Base-by-base conservation (phyloP, 2,113 vertebrate species). In the Xenopus borealis region DNA sequence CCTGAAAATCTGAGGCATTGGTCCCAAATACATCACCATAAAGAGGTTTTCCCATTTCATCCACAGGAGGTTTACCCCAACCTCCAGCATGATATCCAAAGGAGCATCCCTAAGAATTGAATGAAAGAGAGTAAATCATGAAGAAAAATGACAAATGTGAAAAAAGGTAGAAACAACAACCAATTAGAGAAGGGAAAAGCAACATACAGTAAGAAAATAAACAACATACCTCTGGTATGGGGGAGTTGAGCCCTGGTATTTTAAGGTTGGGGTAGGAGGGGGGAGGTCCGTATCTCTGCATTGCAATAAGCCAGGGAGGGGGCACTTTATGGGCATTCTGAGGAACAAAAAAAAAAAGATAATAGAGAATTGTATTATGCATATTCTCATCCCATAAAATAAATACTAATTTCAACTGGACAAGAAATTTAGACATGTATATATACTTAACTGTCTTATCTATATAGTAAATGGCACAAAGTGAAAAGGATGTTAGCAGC, bases 251-350 rank as follows among this genome's bases (percentile, higher is more conserved):
- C 30, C 95, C 95, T 0, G 94, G 95, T 78, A 97, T 96, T 83
- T 95, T 96, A 57, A 97, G 90, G 78, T 95, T 97, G 14, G 95
- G 95, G 79, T 96, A 97, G 0, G 95, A 97, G 0, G 95, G 95
- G 0, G 94, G 95, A 3, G 95, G 94, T 3, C 94, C 95, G 8
- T 95, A 96, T 61, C 94, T 80, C 87, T 96, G 94, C 94, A 97
- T 96, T 82, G 95, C 95, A 1, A 97, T 97, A 78, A 97, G 80
- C 95, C 95, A 97, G 0, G 95, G 95, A 16, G 95, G 95, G 2
- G 95, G 95, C 13, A 97, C 95, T 80, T 97, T 97, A 87, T 96
- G 94, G 8, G 94, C 92, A 46, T 96, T 97, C 95, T 97, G 81
- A 7, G 17, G 23, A 47, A 17, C 18, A 46, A 67, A 59, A 78